Evolutionary conservation across 2,888 invertebrate genomes (phyloP).

Genomic region (Arrhopalites spinosus): DNA sequence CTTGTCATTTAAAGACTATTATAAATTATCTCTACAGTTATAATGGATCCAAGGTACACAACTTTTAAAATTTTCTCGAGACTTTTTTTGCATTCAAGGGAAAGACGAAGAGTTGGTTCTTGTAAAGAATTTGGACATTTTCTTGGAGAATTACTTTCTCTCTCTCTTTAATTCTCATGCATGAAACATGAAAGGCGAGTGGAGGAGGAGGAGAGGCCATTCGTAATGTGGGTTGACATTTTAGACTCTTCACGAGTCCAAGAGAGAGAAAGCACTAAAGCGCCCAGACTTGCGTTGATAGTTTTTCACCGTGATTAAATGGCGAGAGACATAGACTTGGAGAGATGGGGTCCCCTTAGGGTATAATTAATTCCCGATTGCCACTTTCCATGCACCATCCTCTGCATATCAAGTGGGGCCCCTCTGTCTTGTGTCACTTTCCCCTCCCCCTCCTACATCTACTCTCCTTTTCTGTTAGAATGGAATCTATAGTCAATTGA

Average conservation of each 20-base stretch:
- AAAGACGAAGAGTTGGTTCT: background rate
- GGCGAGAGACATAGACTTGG: constrained; percentile 35
- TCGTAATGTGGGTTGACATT: constrained; percentile 24
- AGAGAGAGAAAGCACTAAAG: constrained; percentile 16
- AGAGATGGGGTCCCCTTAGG: constrained; percentile 56
- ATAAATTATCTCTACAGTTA: background rate
- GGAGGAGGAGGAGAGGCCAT: constrained; percentile 16
- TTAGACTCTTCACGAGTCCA: background rate
- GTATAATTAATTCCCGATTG: constrained; percentile 59
- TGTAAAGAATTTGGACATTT: background rate
- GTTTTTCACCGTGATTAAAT: constrained; percentile 46
- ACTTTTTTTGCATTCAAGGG: background rate
- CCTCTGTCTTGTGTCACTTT: constrained; percentile 9
- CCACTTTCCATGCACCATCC: constrained; percentile 51
- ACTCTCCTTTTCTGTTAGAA: no score
- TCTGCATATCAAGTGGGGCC: constrained; percentile 19
- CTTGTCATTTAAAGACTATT: constrained; percentile 1
- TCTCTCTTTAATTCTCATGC: background rate
- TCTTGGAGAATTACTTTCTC: background rate
- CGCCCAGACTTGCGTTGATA: constrained; percentile 31
- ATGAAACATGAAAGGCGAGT: background rate
- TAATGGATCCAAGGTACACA: background rate
- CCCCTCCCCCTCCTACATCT: background rate
- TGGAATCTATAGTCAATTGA: background rate
- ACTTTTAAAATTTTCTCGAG: background rate